Percentiles rank a stretch among this genome's conserved stretches.
Evolutionary conservation across 2,888 invertebrate genomes (phyloP).

Genomic region (Erebia palarica): DNA sequence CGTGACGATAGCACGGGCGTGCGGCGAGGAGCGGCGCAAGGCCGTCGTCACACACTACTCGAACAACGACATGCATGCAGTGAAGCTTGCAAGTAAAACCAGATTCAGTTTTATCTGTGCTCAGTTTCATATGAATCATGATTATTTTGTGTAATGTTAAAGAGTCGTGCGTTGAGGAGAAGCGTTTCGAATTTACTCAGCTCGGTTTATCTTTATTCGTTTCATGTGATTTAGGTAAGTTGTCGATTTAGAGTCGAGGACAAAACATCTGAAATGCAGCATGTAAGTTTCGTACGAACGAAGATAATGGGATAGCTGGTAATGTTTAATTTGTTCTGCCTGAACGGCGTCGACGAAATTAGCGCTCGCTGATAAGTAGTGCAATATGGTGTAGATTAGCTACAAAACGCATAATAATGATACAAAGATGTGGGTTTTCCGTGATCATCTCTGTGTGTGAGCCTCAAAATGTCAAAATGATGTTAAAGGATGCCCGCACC

Average conservation of each 20-base stretch:
- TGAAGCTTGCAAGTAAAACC: slow-evolving; percentile 82
- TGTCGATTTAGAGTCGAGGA: slow-evolving; percentile 74
- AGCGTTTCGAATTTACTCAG: slow-evolving; percentile 83
- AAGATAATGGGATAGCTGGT: slow-evolving; percentile 51
- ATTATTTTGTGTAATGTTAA: slow-evolving; percentile 79
- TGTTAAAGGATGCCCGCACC: slow-evolving; percentile 77
- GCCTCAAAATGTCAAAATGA: slow-evolving; percentile 58
- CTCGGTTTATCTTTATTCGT: slow-evolving; percentile 66
- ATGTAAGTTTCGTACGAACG: slow-evolving; percentile 73
- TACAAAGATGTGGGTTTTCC: slow-evolving; percentile 82
- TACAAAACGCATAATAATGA: slow-evolving; percentile 70
- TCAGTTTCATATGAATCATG: slow-evolving; percentile 81
- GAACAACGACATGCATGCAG: slow-evolving; percentile 81
- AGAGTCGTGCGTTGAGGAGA: slow-evolving; percentile 83
- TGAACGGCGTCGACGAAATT: slow-evolving; percentile 60
- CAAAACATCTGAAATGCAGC: slow-evolving; percentile 75
- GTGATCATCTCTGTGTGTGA: slow-evolving; percentile 68
- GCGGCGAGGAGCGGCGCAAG: slow-evolving; percentile 44
- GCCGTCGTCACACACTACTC: slow-evolving; percentile 67
- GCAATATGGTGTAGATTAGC: slow-evolving; percentile 79
- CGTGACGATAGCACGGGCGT: slow-evolving; percentile 52
- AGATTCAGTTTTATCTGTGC: slow-evolving; percentile 81
- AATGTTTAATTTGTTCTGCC: slow-evolving; percentile 63
- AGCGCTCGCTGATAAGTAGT: slow-evolving; percentile 75
- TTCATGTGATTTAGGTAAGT: slow-evolving; percentile 77